phyloP scores from a whole-genome alignment of 2,113 vertebrate genomes.

The Pristiophorus japonicus region DNA sequence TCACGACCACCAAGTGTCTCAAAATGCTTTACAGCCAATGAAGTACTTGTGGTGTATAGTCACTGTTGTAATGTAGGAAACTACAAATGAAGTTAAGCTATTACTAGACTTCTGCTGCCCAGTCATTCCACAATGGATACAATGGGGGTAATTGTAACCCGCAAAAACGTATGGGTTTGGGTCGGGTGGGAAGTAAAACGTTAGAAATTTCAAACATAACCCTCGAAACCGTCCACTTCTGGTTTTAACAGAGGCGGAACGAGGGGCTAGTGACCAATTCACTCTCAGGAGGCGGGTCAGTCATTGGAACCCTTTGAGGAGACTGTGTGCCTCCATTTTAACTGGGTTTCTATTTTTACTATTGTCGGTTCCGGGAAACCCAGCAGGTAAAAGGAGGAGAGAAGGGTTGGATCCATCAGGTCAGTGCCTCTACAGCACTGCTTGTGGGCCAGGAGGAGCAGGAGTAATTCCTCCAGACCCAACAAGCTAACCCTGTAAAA shows the following conservation, averaged over 20 bases:
- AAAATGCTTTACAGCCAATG: too few relatives aligned
- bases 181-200: neutral
- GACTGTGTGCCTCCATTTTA: neutral
- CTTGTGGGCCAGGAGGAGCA: neutral
- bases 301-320: neutral
- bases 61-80: too few relatives aligned
- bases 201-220: neutral
- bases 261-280: neutral
- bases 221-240: neutral
- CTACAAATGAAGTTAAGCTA: too few relatives aligned
- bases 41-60: too few relatives aligned
- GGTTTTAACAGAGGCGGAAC: too few relatives aligned
- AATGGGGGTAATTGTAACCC: neutral
- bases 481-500: neutral
- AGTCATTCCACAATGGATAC: neutral
- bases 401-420: neutral
- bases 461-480: neutral
- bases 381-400: neutral
- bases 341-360: neutral
- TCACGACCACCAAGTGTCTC: too few relatives aligned
- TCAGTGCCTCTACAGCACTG: neutral
- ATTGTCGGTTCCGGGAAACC: neutral
- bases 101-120: neutral
- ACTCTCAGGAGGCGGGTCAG: neutral
- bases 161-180: neutral